Evolutionary conservation across 2,888 invertebrate species (phyloP).

Genomic region (Gibbula magus): DNA sequence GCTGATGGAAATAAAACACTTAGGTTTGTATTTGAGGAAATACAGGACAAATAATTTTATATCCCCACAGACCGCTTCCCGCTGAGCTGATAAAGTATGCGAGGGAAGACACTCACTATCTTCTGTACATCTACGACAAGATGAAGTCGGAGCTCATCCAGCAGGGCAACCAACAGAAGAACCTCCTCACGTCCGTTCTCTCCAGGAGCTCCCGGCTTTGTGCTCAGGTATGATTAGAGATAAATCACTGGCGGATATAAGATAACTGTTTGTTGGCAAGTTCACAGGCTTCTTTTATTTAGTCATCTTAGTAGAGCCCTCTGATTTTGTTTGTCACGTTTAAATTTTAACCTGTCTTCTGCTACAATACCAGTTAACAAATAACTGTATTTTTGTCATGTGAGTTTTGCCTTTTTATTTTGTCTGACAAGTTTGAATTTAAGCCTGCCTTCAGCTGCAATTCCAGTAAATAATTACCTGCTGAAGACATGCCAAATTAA

Average conservation of each 20-base stretch:
- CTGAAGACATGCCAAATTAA: too few relatives aligned
- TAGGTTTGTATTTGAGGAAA: neutral
- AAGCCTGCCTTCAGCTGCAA: too few relatives aligned
- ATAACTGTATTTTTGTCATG: too few relatives aligned
- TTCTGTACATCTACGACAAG: slow-evolving; percentile 90
- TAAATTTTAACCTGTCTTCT: too few relatives aligned
- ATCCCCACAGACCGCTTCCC: slow-evolving; percentile 84
- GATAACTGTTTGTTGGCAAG: neutral
- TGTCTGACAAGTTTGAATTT: too few relatives aligned
- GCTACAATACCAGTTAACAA: too few relatives aligned
- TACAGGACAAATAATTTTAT: neutral
- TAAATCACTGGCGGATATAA: neutral
- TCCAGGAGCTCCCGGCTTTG: slow-evolving; percentile 79
- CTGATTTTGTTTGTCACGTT: neutral
- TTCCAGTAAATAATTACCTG: too few relatives aligned
- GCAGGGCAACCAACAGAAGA: slow-evolving; percentile 79
- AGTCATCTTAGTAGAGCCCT: neutral
- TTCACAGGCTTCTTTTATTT: neutral
- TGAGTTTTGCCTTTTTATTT: too few relatives aligned
- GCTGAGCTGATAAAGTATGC: slow-evolving; percentile 89
- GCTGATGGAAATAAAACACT: too few relatives aligned
- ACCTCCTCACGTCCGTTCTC: slow-evolving; percentile 83
- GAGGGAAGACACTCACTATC: slow-evolving; percentile 93
- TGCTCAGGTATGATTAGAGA: neutral
- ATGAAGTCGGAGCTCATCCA: slow-evolving; percentile 85